A percentile compares a stretch with the other conserved stretches of the same genome.
Evolutionary conservation across 2,888 invertebrate species (phyloP).

Genomic region (Yponomeuta malinellus): DNA sequence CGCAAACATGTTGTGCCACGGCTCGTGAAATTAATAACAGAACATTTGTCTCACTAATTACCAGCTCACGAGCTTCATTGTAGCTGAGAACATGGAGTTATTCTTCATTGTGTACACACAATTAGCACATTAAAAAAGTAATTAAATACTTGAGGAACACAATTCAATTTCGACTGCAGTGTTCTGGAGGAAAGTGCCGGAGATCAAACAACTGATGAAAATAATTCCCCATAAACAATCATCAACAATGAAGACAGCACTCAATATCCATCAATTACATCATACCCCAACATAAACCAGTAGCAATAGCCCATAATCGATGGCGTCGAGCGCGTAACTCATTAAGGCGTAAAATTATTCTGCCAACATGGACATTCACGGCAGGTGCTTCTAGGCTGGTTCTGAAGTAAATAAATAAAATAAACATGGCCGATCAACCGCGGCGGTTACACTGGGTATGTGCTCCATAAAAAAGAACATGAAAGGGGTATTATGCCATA

Average conservation of each 20-base stretch:
- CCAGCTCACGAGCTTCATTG: background rate
- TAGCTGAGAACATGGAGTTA: background rate
- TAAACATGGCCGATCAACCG: slow-evolving; percentile 28
- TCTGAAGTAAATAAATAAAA: slow-evolving; percentile 37
- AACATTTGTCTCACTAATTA: slow-evolving; percentile 1
- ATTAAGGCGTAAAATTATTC: slow-evolving; percentile 51
- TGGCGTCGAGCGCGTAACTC: slow-evolving; percentile 27
- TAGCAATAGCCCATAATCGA: background rate
- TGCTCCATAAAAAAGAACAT: background rate
- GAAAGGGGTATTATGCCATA: slow-evolving; percentile 6
- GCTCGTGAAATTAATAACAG: background rate
- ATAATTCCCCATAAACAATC: no score
- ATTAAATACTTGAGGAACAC: background rate
- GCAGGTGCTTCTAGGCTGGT: slow-evolving; percentile 45
- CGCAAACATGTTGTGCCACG: background rate
- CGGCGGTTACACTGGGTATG: slow-evolving; percentile 15
- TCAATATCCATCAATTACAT: slow-evolving; percentile 11
- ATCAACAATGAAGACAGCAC: background rate
- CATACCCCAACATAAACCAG: slow-evolving; percentile 4
- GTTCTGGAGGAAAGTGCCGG: no score
- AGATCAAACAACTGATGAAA: no score
- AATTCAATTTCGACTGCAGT: background rate
- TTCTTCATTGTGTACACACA: slow-evolving; percentile 1
- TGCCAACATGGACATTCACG: slow-evolving; percentile 26
- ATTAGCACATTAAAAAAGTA: background rate